Conservation (phyloP, 2,797 vertebrate species). For the Gobionotothen gibberifrons region DNA sequence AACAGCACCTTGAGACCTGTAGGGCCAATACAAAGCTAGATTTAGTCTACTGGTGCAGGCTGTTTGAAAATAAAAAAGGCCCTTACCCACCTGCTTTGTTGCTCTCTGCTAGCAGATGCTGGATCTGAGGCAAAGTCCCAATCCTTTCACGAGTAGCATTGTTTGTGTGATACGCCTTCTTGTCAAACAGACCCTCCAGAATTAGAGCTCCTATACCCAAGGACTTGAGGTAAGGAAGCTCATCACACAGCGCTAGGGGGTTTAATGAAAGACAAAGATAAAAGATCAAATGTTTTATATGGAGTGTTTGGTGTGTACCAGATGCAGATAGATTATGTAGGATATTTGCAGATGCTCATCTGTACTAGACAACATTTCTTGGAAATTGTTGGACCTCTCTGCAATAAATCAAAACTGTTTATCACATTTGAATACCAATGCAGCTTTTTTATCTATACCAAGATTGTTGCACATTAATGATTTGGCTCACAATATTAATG, state of each 20-base stretch:
- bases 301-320: too few species aligned
- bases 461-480: not conserved
- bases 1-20: slow-evolving; percentile 82
- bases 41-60: too few species aligned
- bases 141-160: slow-evolving; percentile 38
- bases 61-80: not conserved
- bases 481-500: not conserved
- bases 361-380: not conserved
- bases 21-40: not conserved
- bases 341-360: not conserved
- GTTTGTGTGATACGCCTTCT: slow-evolving; percentile 51
- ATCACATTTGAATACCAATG: not conserved
- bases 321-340: not conserved
- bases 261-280: not conserved
- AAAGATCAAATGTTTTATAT: not conserved
- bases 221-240: slow-evolving; percentile 76
- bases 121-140: slow-evolving; percentile 67
- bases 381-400: not conserved
- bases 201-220: slow-evolving; percentile 80
- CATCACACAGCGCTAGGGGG: slow-evolving; percentile 71
- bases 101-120: slow-evolving; percentile 76
- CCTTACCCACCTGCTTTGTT: slow-evolving; percentile 69
- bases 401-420: not conserved
- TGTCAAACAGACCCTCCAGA: slow-evolving; percentile 75
- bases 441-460: not conserved